Conservation (phyloP, 2,888 invertebrate genomes). For the Euproctis similis region DNA sequence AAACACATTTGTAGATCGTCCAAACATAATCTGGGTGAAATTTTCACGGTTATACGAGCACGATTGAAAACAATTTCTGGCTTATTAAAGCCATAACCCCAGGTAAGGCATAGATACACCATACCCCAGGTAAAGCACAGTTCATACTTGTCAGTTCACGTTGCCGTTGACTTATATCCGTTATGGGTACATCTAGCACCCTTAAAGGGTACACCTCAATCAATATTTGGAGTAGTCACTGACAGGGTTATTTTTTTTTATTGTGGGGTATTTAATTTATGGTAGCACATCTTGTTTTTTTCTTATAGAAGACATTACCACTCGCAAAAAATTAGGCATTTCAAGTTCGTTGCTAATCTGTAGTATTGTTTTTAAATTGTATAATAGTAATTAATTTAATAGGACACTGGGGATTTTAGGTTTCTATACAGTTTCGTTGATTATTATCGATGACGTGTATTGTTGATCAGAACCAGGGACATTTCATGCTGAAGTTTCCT, state of each 20-base stretch:
- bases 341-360: no score
- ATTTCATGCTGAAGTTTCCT: no score
- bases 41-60: slow-evolving; percentile 67
- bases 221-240: slow-evolving; percentile 40
- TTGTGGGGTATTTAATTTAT: slow-evolving; percentile 25
- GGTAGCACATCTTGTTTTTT: slow-evolving; percentile 2
- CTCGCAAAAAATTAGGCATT: no score
- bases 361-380: no score
- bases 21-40: slow-evolving; percentile 58
- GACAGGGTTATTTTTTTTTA: slow-evolving; percentile 22
- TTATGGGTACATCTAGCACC: slow-evolving; percentile 27
- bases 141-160: slow-evolving; percentile 28
- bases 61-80: slow-evolving; percentile 70
- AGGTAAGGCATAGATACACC: no score
- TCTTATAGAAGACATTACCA: no score
- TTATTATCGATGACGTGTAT: no score
- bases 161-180: slow-evolving; percentile 28
- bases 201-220: slow-evolving; percentile 44
- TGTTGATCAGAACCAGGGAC: no score
- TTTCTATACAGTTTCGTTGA: no score
- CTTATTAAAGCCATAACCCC: slow-evolving; percentile 62
- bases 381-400: no score
- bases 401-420: no score
- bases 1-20: slow-evolving; percentile 45
- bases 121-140: no score